phyloP scores from a whole-genome alignment of 2,113 vertebrate species.

The Otus sunia region DNA sequence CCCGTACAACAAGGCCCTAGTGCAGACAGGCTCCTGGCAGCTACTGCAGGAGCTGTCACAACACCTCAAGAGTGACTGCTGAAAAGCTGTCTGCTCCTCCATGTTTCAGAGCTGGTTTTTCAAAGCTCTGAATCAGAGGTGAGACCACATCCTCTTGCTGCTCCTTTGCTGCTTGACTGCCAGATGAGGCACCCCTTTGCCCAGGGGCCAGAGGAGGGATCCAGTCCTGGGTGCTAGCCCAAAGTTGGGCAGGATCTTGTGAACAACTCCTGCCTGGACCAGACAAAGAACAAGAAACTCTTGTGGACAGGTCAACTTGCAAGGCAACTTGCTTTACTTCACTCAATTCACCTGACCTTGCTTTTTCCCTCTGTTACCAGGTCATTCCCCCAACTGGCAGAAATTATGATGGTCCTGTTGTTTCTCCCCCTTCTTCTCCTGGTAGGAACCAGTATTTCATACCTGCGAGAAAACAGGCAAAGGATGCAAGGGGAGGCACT shows the following conservation, averaged over 20 bases:
- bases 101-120: background rate
- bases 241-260: background rate
- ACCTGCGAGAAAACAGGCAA: background rate
- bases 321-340: background rate
- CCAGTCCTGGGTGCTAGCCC: background rate
- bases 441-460: background rate
- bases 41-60: background rate
- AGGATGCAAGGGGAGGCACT: background rate
- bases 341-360: background rate
- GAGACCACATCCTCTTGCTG: background rate
- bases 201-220: background rate
- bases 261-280: background rate
- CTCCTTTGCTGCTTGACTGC: background rate
- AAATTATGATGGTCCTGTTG: background rate
- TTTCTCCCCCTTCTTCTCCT: background rate
- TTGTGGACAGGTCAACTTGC: background rate
- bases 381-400: background rate
- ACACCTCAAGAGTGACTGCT: background rate
- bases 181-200: background rate
- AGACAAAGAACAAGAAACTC: background rate
- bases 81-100: background rate
- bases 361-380: background rate
- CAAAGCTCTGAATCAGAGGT: background rate
- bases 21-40: background rate
- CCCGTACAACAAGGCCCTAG: background rate